These are phyloP conservation scores for Nineta flava DNA, from an alignment of 2,888 invertebrate genomes.

Conservation along the genomic window DNA sequence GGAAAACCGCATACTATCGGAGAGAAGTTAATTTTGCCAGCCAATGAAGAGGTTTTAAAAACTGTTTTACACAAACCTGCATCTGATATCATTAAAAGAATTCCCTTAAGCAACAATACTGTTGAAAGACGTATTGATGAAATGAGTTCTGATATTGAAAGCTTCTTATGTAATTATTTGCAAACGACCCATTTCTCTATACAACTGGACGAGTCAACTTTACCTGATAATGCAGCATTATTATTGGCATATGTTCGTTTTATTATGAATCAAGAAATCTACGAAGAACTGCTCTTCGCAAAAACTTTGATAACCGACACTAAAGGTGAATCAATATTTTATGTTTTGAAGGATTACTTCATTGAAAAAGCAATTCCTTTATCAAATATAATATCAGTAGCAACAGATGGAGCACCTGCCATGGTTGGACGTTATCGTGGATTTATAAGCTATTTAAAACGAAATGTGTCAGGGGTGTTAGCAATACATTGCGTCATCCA, in stretches of 20 bases:
- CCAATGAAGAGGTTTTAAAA: constrained; percentile 18
- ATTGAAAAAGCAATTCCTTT: constrained; percentile 15
- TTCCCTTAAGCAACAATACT: constrained; percentile 19
- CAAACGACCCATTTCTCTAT: constrained; percentile 21
- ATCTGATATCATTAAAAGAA: constrained; percentile 17
- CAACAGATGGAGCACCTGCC: constrained; percentile 20
- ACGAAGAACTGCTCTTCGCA: constrained; percentile 11
- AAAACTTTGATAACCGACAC: too few species aligned
- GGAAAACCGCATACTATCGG: constrained; percentile 19
- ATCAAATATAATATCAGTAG: constrained; percentile 18
- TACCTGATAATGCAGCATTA: constrained; percentile 13
- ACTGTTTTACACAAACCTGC: constrained; percentile 18
- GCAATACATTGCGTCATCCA: constrained; percentile 16
- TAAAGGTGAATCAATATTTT: constrained; percentile 21
- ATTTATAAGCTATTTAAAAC: constrained; percentile 19
- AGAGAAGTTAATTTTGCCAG: constrained; percentile 20
- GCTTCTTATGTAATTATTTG: constrained; percentile 18
- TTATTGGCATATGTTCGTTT: constrained; percentile 14
- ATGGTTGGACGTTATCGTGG: constrained; percentile 19
- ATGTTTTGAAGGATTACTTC: constrained; percentile 14
- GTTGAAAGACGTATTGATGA: too few species aligned
- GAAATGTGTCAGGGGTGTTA: constrained; percentile 15
- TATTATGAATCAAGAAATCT: constrained; percentile 12
- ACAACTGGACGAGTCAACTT: constrained; percentile 21
- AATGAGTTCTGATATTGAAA: constrained; percentile 20